phyloP scores from a whole-genome alignment of 2,888 invertebrate genomes.

The Odiellus spinosus region DNA sequence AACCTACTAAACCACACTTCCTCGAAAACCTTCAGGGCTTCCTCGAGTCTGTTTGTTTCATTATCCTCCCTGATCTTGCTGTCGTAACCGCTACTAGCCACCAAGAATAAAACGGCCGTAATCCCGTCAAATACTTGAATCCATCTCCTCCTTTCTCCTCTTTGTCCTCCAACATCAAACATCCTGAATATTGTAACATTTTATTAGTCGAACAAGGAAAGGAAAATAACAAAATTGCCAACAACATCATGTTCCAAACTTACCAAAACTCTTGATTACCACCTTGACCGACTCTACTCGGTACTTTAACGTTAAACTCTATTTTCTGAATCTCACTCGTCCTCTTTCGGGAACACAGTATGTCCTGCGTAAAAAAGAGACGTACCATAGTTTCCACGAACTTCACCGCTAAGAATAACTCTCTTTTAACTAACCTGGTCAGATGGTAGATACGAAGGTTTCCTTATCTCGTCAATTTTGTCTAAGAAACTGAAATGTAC shows the following conservation, averaged over 20 bases:
- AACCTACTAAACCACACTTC: slow-evolving; percentile 62
- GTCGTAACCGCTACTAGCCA: slow-evolving; percentile 65
- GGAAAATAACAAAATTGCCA: not conserved
- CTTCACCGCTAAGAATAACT: too few species aligned
- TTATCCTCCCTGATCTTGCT: slow-evolving; percentile 53
- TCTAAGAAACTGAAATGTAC: slow-evolving; percentile 52
- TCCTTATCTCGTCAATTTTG: slow-evolving; percentile 46
- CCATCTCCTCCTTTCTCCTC: slow-evolving; percentile 67
- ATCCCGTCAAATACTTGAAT: slow-evolving; percentile 68
- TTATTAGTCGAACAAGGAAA: not conserved
- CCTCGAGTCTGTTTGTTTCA: slow-evolving; percentile 50
- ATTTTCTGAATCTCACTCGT: slow-evolving; percentile 59
- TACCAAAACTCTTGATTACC: slow-evolving; percentile 49
- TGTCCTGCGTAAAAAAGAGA: slow-evolving; percentile 38
- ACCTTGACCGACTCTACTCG: slow-evolving; percentile 46
- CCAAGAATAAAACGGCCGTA: slow-evolving; percentile 60
- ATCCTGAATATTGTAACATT: slow-evolving; percentile 35
- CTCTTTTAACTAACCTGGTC: slow-evolving; percentile 32
- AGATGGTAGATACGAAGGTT: slow-evolving; percentile 48
- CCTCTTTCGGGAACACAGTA: slow-evolving; percentile 54
- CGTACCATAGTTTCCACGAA: not conserved
- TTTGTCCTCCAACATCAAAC: slow-evolving; percentile 70
- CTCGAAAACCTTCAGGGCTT: slow-evolving; percentile 52
- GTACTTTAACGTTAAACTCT: slow-evolving; percentile 52
- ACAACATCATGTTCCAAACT: slow-evolving; percentile 1